Base-by-base conservation (phyloP, 2,888 invertebrate species). In the Digitonthophagus gazella region DNA sequence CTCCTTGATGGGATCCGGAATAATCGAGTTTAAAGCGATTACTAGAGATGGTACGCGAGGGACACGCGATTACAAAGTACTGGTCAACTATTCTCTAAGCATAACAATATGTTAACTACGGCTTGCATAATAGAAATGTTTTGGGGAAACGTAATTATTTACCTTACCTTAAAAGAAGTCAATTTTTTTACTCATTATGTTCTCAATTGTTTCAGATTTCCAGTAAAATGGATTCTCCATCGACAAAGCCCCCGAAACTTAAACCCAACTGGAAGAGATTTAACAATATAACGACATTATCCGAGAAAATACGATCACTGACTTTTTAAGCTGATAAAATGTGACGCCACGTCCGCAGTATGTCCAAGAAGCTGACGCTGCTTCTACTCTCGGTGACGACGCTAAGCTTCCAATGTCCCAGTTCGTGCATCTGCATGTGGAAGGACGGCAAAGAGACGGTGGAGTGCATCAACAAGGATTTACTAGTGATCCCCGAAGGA, bases 391-490 rank as follows among this genome's bases (percentile, higher is more conserved):
- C 57, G 20, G 65, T 67, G 18, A 58, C 66, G 56, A 65, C 65
- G 61, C 61, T 68, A 22, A 64, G 66, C 28, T 61, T n/a, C 18
- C 68, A 55, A 14, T 95, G 95, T 80, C 95, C 95, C 19, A 84
- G 87, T 44, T 88, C 89, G 74, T 96, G 96, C 82, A 86, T 89
- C 69, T 96, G 96, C 86, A 95, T 94, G 81, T 96, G 96, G 96
- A 95, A 95, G 82, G 91, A 92, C 79, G 96, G 96, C 64, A 96
- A 96, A 80, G 91, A 95, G 80, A 93, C 93, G 74, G 95, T 94
- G 65, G 95, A 96, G 82, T 96, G 96, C 83, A 88, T 91, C 65
- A 90, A 91, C 72, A 91, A 91, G 79, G 90, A 89, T 67, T 85
- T 96, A 67, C 88, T 91, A 73, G 86, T 88, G 8, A 89, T 96